Evolutionary conservation across 2,888 invertebrate species (phyloP), one percentile per base, ranked within the genome.

Genomic region (Hydrotaea diabolus): DNA sequence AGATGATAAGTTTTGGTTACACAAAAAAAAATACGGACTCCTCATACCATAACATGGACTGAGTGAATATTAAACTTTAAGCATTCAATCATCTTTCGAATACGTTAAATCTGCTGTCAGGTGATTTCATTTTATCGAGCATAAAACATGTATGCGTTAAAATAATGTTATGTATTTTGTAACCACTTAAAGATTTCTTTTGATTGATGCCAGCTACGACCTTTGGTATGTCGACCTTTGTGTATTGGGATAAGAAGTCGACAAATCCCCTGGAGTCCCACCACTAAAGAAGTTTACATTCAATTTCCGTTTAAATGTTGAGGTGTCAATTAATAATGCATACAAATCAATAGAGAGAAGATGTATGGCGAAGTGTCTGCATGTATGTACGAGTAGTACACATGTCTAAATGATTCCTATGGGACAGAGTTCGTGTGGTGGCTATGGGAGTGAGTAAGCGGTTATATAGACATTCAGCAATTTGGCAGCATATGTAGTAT

Each of bases 171-270:
- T 49, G 11, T 64, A 17, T 31, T 36, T 69, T 69, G 69, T 15
- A 69, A 69, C 46, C 46, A 69, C 21, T 69, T 46, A 69, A 69
- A 69, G 69, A 69, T 69, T 69, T 43, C n/a, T 43, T 66, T 69
- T 69, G 69, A 69, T 69, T 69, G 69, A 69, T 69, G 69, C 13
- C 21, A 69, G 15, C 13, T 23, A 5, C 43, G 21, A 39, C 46
- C 21, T 46, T 43, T 69, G 31, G 46, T 23, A n/a, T n/a, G n/a
- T n/a, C n/a, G n/a, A 69, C 69, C 39, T 69, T 69, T 19, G 69
- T 9, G 69, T 21, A 23, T 46, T 69, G 1, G 19, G 19, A 43
- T 66, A 43, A 46, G 69, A 69, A 43, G 62, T 31, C 62, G 26
- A 62, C 62, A 69, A 69, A 46, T 69, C 69, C 69, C n/a, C 21